Conservation (phyloP, 2,888 invertebrate genomes). For the Epistrophella euchroma region DNA sequence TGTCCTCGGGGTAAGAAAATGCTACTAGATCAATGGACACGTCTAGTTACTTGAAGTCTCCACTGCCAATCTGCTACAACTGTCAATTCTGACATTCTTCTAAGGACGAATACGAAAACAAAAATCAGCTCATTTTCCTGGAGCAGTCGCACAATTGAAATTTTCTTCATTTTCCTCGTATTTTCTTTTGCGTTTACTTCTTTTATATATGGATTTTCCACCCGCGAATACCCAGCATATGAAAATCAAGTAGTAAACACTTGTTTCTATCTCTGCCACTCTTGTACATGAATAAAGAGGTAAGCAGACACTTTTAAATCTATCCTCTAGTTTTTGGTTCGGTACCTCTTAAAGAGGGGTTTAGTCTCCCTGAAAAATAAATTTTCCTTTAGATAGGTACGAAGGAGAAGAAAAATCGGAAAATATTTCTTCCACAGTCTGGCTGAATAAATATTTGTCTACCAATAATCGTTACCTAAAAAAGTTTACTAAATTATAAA, state of each 20-base stretch:
- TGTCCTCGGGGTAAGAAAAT: background rate
- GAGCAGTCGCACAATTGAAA: slow-evolving; percentile 60
- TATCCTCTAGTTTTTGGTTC: slow-evolving; percentile 40
- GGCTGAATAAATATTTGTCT: slow-evolving; percentile 47
- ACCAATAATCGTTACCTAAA: background rate
- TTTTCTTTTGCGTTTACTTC: slow-evolving; percentile 45
- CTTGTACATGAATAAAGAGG: slow-evolving; percentile 67
- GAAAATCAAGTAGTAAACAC: slow-evolving; percentile 65
- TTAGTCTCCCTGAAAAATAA: background rate
- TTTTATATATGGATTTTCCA: slow-evolving; percentile 52
- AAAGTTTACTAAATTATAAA: background rate
- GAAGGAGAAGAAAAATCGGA: slow-evolving; percentile 49
- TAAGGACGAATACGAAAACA: slow-evolving; percentile 31
- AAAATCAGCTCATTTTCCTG: slow-evolving; percentile 21
- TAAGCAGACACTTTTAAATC: slow-evolving; percentile 54
- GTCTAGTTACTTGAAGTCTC: background rate
- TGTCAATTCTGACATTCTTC: slow-evolving; percentile 58
- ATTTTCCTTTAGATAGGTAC: slow-evolving; percentile 43
- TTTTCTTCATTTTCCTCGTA: slow-evolving; percentile 48
- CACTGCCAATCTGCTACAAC: background rate
- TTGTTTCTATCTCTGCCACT: slow-evolving; percentile 66
- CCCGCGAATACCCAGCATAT: slow-evolving; percentile 1
- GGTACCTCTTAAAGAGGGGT: slow-evolving; percentile 24
- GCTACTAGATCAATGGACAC: background rate
- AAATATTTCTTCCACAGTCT: slow-evolving; percentile 29